Evolutionary conservation across 2,113 vertebrate genomes (phyloP).

Genomic region (Stegastes partitus): DNA sequence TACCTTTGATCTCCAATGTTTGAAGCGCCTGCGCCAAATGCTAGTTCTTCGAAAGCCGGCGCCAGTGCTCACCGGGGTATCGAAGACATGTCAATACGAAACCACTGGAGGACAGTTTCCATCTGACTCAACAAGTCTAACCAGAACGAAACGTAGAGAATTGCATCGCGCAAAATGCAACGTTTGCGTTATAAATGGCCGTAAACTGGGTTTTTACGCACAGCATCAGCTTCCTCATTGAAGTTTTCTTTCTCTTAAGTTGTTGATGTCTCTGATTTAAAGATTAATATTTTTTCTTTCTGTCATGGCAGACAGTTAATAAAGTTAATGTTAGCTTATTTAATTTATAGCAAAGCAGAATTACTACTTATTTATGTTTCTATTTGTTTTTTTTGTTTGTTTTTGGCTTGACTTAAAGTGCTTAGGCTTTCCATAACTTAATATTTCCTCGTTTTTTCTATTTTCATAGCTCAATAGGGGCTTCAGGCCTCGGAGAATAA

Average conservation of each 20-base stretch:
- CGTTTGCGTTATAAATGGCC: background rate
- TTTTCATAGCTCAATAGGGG: no score
- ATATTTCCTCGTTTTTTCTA: no score
- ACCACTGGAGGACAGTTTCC: conserved; percentile 47
- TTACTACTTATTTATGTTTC: no score
- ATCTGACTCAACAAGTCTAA: conserved; percentile 14
- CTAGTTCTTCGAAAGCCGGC: conserved; percentile 61
- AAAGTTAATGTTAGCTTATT: no score
- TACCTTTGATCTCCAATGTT: conserved; percentile 82
- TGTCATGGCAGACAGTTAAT: no score
- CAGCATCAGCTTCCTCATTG: background rate
- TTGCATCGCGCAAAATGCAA: background rate
- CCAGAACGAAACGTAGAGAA: background rate
- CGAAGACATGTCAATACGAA: conserved; percentile 61
- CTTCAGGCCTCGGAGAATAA: no score
- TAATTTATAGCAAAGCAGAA: no score
- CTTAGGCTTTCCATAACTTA: no score
- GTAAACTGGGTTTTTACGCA: background rate
- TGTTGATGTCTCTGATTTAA: background rate
- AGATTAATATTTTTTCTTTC: no score
- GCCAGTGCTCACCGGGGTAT: conserved; percentile 76
- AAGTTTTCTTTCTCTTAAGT: background rate
- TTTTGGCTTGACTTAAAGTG: no score
- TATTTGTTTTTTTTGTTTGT: no score
- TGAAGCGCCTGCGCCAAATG: conserved; percentile 75